These are phyloP conservation scores for Zaprionus lachaisei DNA, from an alignment of 1,140 invertebrate genomes.

Conservation along the genomic window DNA sequence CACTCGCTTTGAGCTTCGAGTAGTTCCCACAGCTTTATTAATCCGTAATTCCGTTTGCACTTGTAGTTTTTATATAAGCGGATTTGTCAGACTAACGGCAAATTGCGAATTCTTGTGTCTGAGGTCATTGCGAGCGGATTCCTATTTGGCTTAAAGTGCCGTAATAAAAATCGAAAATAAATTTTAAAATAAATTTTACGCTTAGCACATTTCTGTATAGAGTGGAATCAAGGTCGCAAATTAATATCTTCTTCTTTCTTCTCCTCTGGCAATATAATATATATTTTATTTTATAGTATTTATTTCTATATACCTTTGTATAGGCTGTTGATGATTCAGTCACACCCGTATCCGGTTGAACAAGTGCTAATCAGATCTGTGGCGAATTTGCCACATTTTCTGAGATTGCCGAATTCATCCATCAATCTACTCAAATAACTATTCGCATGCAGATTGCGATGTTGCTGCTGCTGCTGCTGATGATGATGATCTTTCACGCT, in stretches of 20 bases:
- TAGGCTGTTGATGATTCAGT: conserved; percentile 31
- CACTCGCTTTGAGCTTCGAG: conserved; percentile 15
- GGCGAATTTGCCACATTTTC: conserved; percentile 44
- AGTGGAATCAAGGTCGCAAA: conserved; percentile 51
- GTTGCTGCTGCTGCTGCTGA: conserved; percentile 1
- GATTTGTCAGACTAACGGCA: conserved; percentile 65
- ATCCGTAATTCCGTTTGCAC: conserved; percentile 19
- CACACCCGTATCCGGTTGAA: conserved; percentile 55
- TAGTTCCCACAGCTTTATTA: conserved; percentile 35
- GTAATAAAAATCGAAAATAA: conserved; percentile 65
- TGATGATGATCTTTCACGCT: conserved; percentile 42
- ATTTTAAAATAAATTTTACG: conserved; percentile 38
- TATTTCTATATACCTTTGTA: background rate
- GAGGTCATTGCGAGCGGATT: conserved; percentile 54
- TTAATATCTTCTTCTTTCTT: background rate
- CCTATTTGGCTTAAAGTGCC: conserved; percentile 40
- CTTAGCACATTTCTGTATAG: conserved; percentile 69
- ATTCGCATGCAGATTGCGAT: conserved; percentile 38
- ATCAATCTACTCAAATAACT: conserved; percentile 46
- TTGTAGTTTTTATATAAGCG: conserved; percentile 55
- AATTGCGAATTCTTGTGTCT: conserved; percentile 27
- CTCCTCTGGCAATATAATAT: conserved; percentile 10
- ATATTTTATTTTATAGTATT: conserved; percentile 5
- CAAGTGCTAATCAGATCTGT: conserved; percentile 71
- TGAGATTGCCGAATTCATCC: conserved; percentile 46